These are phyloP conservation scores for Pteria penguin DNA, from an alignment of 2,888 invertebrate species.

Conservation along the genomic window DNA sequence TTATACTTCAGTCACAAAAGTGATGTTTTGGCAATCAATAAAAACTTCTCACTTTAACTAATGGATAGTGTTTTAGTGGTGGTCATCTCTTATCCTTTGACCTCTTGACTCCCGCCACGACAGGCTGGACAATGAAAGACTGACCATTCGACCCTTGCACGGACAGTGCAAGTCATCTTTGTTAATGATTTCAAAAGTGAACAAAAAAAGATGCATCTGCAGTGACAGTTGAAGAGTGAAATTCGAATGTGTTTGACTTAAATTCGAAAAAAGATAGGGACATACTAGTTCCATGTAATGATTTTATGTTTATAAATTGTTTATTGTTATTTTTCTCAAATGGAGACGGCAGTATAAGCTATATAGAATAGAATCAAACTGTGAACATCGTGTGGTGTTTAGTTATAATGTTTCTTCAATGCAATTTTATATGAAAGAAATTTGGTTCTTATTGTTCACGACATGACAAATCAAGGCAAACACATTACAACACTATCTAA, in stretches of 20 bases:
- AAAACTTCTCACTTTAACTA: slow-evolving; percentile 2
- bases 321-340: too few relatives aligned
- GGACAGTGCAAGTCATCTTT: neutral
- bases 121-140: slow-evolving; percentile 47
- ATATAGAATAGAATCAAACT: too few relatives aligned
- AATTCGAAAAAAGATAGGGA: neutral
- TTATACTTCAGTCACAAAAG: neutral
- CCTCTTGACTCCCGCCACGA: slow-evolving; percentile 48
- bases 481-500: too few relatives aligned
- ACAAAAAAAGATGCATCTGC: neutral
- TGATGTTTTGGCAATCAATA: slow-evolving; percentile 17
- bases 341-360: too few relatives aligned
- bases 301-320: too few relatives aligned
- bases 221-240: neutral
- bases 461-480: too few relatives aligned
- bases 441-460: too few relatives aligned
- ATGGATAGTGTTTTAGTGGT: neutral
- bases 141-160: slow-evolving; percentile 43
- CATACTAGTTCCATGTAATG: too few relatives aligned
- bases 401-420: too few relatives aligned
- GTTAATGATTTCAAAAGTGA: neutral
- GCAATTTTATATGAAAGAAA: too few relatives aligned
- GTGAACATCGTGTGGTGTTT: too few relatives aligned
- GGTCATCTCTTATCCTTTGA: slow-evolving; percentile 27
- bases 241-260: neutral